Evolutionary conservation across 1,140 invertebrate species (phyloP), one percentile per base, ranked within the genome.

Genomic region (Zaprionus capensis): DNA sequence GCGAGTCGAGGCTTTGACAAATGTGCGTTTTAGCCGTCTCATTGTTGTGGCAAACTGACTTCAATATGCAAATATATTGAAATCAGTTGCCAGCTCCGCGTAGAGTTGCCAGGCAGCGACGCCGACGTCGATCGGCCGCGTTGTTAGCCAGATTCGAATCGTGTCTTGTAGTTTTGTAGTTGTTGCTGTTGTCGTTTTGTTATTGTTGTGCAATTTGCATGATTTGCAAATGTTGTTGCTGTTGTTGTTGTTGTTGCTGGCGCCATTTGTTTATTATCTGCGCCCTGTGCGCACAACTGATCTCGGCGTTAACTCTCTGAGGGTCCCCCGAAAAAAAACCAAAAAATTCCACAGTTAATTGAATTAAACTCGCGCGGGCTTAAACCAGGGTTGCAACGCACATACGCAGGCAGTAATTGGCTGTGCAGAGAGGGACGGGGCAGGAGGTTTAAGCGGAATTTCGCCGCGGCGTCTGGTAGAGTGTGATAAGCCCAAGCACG

Each of bases 61-160:
- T 85, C 78, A 75, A 88, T 90, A 88, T 88, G 85, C 85, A 90
- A 88, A 88, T 88, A 84, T 80, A 81, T 88, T 88, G 78, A 88
- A 90, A 88, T 85, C 81, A 85, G 84, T 82, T 88, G 77, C 73
- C 80, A 86, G 53, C 78, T 46, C 73, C 81, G 73, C 81, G 73
- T 69, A 69, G 80, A 75, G 41, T 58, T 66, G 69, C 53, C 74
- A 41, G 28, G 49, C 64, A 20, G 46, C 66, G 53, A 56, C 38
- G 12, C 14, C 51, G 51, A 57, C 53, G 58, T 46, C 63, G 26
- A 62, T 44, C 58, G 65, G 22, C 15, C 46, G 59, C 49, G 66
- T 38, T 58, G 69, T 70, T 61, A 73, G 71, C 66, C 66, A 71
- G 66, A 31, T 75, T 51, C 46, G 66, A 78, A 65, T 86, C 71